Conservation (phyloP, 2,113 vertebrate species). For the Antechinus flavipes region DNA sequence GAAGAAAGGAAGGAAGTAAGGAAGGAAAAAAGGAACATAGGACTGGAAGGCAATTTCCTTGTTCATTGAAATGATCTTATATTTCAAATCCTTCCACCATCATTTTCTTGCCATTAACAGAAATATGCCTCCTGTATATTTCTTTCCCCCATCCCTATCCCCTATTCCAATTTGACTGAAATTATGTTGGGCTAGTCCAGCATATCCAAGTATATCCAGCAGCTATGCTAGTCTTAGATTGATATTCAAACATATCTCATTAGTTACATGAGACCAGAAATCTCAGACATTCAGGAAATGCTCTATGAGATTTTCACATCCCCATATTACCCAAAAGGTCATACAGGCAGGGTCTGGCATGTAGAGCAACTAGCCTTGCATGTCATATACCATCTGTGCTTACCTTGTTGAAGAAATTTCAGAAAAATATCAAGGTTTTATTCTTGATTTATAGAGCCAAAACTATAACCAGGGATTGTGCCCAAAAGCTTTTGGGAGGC, state of each 20-base stretch:
- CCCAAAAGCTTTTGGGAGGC: constrained; percentile 15
- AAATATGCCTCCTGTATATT: neutral
- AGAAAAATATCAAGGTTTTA: constrained; percentile 40
- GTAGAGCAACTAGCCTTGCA: neutral
- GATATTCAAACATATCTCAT: constrained; percentile 11
- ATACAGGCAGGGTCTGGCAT: neutral
- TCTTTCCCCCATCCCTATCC: neutral
- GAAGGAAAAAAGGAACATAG: neutral
- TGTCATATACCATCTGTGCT: constrained; percentile 53
- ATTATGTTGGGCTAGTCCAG: neutral
- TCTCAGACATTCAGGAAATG: constrained; percentile 20
- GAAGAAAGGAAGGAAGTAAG: neutral
- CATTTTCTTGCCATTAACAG: neutral
- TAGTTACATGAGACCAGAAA: neutral
- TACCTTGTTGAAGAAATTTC: constrained; percentile 47
- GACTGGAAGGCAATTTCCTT: neutral
- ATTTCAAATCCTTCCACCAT: neutral
- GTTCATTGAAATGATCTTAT: neutral
- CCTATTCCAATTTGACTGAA: neutral
- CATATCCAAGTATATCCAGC: neutral
- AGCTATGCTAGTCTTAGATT: neutral
- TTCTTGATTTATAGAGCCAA: constrained; percentile 59
- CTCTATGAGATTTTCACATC: neutral
- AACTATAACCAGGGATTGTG: neutral
- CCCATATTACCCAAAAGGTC: neutral